Conservation (phyloP, 2,113 vertebrate genomes). For the Rallus limicola region DNA sequence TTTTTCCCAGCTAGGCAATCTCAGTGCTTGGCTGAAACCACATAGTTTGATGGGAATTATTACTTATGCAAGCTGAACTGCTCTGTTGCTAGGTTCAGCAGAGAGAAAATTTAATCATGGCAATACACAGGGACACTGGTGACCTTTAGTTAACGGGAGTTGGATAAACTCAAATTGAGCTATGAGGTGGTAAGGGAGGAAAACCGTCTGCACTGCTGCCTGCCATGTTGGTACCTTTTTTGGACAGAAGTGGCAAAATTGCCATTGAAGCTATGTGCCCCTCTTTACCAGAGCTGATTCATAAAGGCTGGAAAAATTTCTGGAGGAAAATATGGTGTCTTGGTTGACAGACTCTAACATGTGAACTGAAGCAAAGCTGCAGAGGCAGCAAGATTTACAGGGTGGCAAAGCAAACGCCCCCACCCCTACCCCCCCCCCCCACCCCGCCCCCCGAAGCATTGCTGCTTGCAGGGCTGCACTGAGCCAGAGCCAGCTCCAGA, state of each 20-base stretch:
- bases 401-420: neutral
- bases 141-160: slow-evolving; percentile 14
- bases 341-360: neutral
- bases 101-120: neutral
- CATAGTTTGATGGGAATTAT: neutral
- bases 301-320: neutral
- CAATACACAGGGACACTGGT: neutral
- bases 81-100: neutral
- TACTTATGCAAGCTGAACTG: neutral
- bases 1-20: neutral
- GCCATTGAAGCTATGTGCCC: neutral
- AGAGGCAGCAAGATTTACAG: neutral
- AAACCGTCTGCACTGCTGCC: neutral
- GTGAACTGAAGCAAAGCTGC: neutral
- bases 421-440: neutral
- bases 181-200: neutral
- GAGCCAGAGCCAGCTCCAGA: slow-evolving; percentile 65
- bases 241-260: neutral
- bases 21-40: neutral
- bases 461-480: neutral
- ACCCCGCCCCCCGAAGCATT: neutral
- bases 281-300: neutral
- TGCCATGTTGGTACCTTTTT: fast-evolving
- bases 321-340: neutral
- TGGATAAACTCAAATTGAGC: neutral